Base-by-base conservation (phyloP, 2,888 invertebrate genomes). In the Pandemis cinnamomeana region DNA sequence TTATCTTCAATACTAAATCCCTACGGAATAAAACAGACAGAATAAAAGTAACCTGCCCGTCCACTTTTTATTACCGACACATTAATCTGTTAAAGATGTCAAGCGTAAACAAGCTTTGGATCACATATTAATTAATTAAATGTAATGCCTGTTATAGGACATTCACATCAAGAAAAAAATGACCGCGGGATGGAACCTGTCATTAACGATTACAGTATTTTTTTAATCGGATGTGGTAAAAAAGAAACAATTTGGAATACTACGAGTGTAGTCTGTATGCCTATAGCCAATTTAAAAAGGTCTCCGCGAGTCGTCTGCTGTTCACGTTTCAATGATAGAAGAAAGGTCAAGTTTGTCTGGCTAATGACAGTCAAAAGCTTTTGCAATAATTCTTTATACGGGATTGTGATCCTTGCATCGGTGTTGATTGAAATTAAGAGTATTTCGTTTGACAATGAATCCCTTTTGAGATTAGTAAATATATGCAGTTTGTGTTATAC, bases 161-260 rank as follows among this genome's bases (percentile, higher is more conserved):
- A 64, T 41, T 46, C 13, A 58, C 42, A 27, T 44, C 5, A 20
- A 15, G 11, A 55, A 63, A 60, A 68, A 68, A 73, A 44, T 48
- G 58, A 41, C 72, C 80, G 82, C 85, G 83, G 84, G 77, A 72
- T 76, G 84, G 77, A 70, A 77, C 80, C 77, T 77, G 77, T 80
- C 80, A 82, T 82, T 85, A 84, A 82, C 81, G 80, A 83, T 82
- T 80, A 77, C 71, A 77, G 85, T 86, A 84, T 81, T 81, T 84
- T 80, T 81, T 78, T 81, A 82, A 85, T 86, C 84, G 81, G 84
- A 86, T 86, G 79, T 80, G 77, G 79, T 76, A 77, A 77, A 75
- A 73, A 74, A 78, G 63, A 36, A 36, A 36, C 71, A 75, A 76
- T 71, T 71, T 69, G 36, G 36, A 46, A 10, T 11, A 46, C 46